Evolutionary conservation across 2,797 vertebrate genomes (phyloP).

Genomic region (Pangasius larnaudii): DNA sequence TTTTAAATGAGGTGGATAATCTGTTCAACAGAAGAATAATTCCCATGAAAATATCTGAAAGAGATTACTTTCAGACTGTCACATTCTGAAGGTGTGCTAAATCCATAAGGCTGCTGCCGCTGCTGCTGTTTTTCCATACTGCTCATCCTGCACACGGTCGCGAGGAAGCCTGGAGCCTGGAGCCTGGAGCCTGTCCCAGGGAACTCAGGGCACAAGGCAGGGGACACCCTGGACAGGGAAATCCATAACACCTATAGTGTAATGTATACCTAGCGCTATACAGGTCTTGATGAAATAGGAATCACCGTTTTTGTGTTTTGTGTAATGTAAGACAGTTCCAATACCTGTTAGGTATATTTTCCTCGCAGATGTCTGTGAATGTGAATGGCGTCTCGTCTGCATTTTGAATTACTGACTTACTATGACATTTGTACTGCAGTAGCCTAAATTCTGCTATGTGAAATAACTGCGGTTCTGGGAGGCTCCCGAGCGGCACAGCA

Average conservation of each 20-base stretch:
- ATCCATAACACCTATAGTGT: too few species aligned
- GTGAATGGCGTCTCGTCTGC: neutral
- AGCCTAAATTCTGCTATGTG: too few species aligned
- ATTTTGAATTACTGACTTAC: neutral
- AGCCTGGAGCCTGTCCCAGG: too few species aligned
- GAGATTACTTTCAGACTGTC: neutral
- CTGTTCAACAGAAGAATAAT: neutral
- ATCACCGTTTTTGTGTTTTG: too few species aligned
- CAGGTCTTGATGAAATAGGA: neutral
- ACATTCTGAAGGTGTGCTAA: neutral
- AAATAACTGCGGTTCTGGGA: neutral
- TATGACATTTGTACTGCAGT: neutral
- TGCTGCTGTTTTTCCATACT: too few species aligned
- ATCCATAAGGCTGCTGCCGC: too few species aligned
- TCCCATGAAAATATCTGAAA: neutral
- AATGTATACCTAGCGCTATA: neutral
- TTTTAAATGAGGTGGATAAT: neutral
- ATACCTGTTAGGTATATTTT: neutral
- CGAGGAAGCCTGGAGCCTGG: too few species aligned
- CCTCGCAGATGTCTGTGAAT: neutral
- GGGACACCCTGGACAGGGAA: too few species aligned
- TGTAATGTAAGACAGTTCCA: neutral
- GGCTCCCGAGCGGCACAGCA: neutral
- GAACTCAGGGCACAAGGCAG: too few species aligned
- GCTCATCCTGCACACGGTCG: too few species aligned